These are phyloP conservation scores for Saturnia pavonia DNA, from an alignment of 2,888 invertebrate species.

Conservation along the genomic window DNA sequence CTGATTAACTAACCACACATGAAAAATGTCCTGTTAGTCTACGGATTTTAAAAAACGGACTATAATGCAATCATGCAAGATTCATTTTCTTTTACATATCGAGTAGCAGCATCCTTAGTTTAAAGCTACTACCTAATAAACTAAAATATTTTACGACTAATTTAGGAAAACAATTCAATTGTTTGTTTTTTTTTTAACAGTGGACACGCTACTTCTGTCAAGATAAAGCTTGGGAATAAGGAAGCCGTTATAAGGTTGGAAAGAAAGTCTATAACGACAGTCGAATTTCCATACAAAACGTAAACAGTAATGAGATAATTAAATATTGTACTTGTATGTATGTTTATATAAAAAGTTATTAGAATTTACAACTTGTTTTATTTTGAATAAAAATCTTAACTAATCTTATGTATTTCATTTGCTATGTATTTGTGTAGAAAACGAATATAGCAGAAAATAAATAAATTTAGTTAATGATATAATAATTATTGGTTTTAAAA, in stretches of 20 bases:
- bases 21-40: no score
- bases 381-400: not conserved
- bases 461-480: no score
- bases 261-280: conserved; percentile 43
- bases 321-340: not conserved
- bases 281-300: conserved; percentile 36
- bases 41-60: no score
- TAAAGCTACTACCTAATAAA: no score
- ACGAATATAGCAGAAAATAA: no score
- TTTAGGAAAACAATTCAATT: not conserved
- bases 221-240: conserved; percentile 28
- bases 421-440: not conserved
- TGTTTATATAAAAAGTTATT: not conserved
- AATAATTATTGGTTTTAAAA: no score
- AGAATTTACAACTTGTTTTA: not conserved
- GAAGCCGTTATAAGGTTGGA: conserved; percentile 36
- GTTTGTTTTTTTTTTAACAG: conserved; percentile 28
- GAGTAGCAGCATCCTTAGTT: no score
- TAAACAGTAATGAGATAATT: not conserved
- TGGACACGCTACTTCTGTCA: conserved; percentile 31
- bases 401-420: not conserved
- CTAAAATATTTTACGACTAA: no score
- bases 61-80: no score
- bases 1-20: no score
- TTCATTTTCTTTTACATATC: no score